These are phyloP conservation scores for Melipona quadrifasciata DNA, from an alignment of 1,140 invertebrate genomes.

Conservation along the genomic window DNA sequence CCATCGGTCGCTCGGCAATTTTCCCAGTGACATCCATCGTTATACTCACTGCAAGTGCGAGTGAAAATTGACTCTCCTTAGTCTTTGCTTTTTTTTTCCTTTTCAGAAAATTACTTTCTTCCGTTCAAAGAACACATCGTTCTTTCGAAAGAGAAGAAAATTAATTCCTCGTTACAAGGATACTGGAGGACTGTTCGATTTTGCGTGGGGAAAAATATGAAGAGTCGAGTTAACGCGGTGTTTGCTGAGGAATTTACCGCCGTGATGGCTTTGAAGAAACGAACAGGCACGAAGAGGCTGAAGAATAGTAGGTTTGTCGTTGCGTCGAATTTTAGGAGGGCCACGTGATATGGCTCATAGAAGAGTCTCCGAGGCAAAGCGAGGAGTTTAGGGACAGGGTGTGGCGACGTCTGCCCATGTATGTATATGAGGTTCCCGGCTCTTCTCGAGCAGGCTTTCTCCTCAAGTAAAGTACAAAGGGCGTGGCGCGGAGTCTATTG, in stretches of 20 bases:
- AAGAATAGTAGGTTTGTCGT: constrained; percentile 2
- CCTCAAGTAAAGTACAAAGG: constrained; percentile 38
- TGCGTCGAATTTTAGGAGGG: constrained; percentile 6
- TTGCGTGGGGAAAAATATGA: neutral
- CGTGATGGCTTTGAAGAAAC: too few relatives aligned
- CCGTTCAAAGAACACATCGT: too few relatives aligned
- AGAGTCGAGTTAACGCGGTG: too few relatives aligned
- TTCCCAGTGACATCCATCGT: neutral
- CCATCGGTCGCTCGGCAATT: neutral
- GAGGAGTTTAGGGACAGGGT: constrained; percentile 34
- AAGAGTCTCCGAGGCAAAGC: neutral
- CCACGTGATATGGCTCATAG: neutral
- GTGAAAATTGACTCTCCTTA: neutral
- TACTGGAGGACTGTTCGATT: too few relatives aligned
- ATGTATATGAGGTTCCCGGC: neutral
- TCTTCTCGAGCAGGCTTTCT: constrained; percentile 16
- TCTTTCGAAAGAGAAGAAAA: too few relatives aligned
- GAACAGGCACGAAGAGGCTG: too few relatives aligned
- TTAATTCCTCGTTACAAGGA: too few relatives aligned
- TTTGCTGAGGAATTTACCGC: too few relatives aligned
- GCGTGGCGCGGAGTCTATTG: constrained; percentile 37
- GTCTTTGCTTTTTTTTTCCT: too few relatives aligned
- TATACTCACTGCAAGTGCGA: too few relatives aligned
- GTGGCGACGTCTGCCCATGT: constrained; percentile 37
- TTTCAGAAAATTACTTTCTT: too few relatives aligned